phyloP scores from a whole-genome alignment of 2,113 vertebrate genomes.

The Probosciger aterrimus region DNA sequence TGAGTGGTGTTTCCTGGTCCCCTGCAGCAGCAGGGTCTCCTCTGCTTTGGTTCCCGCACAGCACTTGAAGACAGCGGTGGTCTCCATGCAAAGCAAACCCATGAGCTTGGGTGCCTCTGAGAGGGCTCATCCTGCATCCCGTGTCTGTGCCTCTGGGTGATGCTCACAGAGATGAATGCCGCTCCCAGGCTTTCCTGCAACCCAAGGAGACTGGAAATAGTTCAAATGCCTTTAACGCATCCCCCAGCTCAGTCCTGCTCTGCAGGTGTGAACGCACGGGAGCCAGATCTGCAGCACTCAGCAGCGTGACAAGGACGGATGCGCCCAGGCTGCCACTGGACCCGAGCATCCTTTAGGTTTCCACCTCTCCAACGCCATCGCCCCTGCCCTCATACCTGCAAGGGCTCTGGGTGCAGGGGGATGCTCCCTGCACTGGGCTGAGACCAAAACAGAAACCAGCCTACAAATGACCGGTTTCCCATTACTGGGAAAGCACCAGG shows the following conservation, averaged over 20 bases:
- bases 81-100: neutral
- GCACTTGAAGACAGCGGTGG: rapidly evolving
- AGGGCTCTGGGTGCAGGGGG: neutral
- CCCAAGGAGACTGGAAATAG: neutral
- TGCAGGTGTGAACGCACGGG: rapidly evolving
- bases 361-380: neutral
- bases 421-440: neutral
- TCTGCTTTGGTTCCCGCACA: neutral
- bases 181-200: neutral
- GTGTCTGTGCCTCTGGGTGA: rapidly evolving
- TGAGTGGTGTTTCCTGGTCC: neutral
- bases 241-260: neutral
- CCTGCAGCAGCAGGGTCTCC: neutral
- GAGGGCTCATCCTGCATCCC: neutral
- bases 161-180: neutral
- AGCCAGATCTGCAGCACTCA: neutral
- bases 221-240: neutral
- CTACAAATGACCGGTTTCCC: neutral
- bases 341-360: neutral
- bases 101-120: rapidly evolving
- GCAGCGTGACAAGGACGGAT: rapidly evolving
- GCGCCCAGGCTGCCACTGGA: neutral
- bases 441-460: neutral
- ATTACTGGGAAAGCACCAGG: neutral
- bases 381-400: rapidly evolving